Percentiles rank a stretch among this genome's conserved stretches.
Evolutionary conservation across 1,140 invertebrate genomes (phyloP).

Genomic region (Drosophila kikkawai): DNA sequence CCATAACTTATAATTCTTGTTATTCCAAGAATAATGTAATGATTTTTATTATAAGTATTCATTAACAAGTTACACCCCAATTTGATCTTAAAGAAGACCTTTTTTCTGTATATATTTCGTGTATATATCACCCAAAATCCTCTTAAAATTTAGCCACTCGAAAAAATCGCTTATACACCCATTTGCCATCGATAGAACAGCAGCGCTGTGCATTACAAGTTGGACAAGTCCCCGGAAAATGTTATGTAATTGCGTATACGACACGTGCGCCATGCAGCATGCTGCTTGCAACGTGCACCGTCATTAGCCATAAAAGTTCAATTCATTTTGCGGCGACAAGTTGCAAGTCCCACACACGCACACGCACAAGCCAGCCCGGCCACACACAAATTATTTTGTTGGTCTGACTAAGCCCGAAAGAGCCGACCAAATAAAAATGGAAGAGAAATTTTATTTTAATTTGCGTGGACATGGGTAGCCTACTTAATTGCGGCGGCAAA

Average conservation of each 20-base stretch:
- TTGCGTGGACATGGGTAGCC: constrained; percentile 70
- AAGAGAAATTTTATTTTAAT: constrained; percentile 75
- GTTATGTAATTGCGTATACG: constrained; percentile 71
- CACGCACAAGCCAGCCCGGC: background rate
- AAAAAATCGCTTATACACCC: background rate
- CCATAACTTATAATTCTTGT: no score
- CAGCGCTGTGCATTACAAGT: constrained; percentile 32
- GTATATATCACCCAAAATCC: background rate
- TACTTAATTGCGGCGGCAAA: constrained; percentile 71
- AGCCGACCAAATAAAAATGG: constrained; percentile 43
- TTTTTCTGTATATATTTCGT: background rate
- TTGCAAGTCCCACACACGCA: constrained; percentile 26
- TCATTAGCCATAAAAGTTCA: constrained; percentile 69
- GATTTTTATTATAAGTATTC: no score
- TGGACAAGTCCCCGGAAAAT: constrained; percentile 41
- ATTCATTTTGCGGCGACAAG: constrained; percentile 68
- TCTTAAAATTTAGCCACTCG: constrained; percentile 8
- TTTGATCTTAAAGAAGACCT: background rate
- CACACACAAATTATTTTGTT: constrained; percentile 61
- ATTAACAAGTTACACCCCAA: background rate
- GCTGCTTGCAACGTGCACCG: constrained; percentile 45
- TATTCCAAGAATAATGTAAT: no score
- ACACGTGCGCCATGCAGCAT: constrained; percentile 58
- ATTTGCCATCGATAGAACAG: background rate
- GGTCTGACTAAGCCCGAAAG: constrained; percentile 39